Conservation (phyloP, 2,888 invertebrate genomes). For the Orthosia incerta region DNA sequence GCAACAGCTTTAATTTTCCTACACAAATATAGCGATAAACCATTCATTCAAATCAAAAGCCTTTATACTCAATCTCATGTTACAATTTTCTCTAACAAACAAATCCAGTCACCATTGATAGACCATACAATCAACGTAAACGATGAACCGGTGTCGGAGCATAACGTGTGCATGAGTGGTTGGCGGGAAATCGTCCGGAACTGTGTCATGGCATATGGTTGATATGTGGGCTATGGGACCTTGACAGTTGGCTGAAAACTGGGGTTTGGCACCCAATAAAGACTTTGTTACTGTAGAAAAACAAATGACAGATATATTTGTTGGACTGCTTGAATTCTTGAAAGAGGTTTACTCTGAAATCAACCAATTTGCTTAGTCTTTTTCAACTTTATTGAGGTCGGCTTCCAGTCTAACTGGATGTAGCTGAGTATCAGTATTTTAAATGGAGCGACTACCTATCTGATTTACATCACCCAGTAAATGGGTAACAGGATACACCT, state of each 20-base stretch:
- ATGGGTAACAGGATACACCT: no score
- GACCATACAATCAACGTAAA: slow-evolving; percentile 48
- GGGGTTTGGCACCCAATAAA: no score
- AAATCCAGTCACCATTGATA: slow-evolving; percentile 31
- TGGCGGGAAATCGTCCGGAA: slow-evolving; percentile 68
- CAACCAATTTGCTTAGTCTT: no score
- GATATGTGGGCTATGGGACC: slow-evolving; percentile 65
- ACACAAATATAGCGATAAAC: background rate
- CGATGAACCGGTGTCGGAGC: slow-evolving; percentile 45
- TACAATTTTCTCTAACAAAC: slow-evolving; percentile 22
- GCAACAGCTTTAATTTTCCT: background rate
- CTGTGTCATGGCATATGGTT: slow-evolving; percentile 74
- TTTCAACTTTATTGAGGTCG: no score
- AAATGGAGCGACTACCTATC: no score
- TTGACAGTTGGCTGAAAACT: slow-evolving; percentile 48
- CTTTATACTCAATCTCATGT: background rate
- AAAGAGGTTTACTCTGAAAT: no score
- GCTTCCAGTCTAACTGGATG: no score
- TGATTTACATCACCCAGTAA: no score
- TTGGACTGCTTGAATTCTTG: no score
- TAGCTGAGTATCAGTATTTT: no score
- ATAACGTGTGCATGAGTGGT: slow-evolving; percentile 41
- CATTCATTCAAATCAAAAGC: slow-evolving; percentile 5
- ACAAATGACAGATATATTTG: no score
- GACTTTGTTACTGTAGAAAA: no score